These are phyloP conservation scores for Ophiothrix spiculata DNA, from an alignment of 35 echinoderm and acorn worm species.

Conservation along the genomic window DNA sequence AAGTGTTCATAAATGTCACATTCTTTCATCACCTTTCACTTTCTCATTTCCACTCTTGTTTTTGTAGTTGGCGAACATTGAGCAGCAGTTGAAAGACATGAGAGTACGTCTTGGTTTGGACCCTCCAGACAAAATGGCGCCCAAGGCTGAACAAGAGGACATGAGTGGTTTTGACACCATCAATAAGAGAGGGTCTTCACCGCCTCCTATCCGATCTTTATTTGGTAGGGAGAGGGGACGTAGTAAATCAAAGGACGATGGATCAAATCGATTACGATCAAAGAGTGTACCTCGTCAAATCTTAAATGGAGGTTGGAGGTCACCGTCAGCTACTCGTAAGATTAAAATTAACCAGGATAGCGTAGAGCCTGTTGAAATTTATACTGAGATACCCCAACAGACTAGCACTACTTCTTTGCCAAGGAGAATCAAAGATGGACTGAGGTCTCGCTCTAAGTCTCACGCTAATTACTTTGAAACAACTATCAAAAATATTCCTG, in stretches of 20 bases:
- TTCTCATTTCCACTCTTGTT: neutral
- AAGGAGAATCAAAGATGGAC: neutral
- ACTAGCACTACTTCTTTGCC: neutral
- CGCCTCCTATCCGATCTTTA: constrained; percentile 39
- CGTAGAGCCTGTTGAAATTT: constrained; percentile 53
- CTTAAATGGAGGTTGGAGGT: constrained; percentile 52
- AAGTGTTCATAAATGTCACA: too few species aligned
- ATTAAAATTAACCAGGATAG: constrained; percentile 20
- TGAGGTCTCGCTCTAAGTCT: neutral
- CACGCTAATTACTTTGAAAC: neutral
- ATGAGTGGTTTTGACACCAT: constrained; percentile 34
- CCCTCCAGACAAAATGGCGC: constrained; percentile 17
- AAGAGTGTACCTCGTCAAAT: constrained; percentile 82
- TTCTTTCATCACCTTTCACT: too few species aligned
- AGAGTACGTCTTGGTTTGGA: constrained; percentile 50
- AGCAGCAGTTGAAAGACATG: constrained; percentile 53
- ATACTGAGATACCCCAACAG: constrained; percentile 29
- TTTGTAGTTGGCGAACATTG: constrained; percentile 43
- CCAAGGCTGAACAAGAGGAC: constrained; percentile 31
- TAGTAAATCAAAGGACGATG: constrained; percentile 64
- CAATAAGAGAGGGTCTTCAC: constrained; percentile 32
- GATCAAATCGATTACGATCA: constrained; percentile 40
- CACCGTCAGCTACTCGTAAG: constrained; percentile 57
- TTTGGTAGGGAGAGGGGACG: constrained; percentile 43
- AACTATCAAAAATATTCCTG: neutral